These are phyloP conservation scores for Ceratitis capitata DNA, from an alignment of 1,140 invertebrate genomes.

Conservation along the genomic window DNA sequence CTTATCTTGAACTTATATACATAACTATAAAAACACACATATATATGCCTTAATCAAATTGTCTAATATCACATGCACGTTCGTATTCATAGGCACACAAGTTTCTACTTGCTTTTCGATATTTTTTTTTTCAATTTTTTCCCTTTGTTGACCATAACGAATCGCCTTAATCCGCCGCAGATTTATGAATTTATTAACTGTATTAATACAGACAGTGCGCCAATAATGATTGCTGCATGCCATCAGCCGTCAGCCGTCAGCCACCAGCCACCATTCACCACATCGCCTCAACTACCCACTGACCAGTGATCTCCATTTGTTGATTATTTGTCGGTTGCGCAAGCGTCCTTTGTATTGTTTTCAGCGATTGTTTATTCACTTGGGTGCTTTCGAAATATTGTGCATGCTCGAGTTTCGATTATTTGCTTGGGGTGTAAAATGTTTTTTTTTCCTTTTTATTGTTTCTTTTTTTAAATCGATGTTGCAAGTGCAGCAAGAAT, in stretches of 20 bases:
- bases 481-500: background rate
- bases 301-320: background rate
- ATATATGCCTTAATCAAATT: background rate
- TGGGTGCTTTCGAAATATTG: background rate
- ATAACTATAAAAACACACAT: background rate
- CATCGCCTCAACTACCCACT: background rate
- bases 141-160: background rate
- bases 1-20: background rate
- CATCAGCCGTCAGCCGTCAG: too few species aligned
- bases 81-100: background rate
- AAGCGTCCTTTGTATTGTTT: background rate
- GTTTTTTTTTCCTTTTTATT: background rate
- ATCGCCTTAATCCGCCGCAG: background rate
- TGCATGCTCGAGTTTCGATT: background rate
- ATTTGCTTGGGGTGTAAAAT: background rate
- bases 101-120: background rate
- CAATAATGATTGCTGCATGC: background rate
- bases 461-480: background rate
- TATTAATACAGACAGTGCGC: background rate
- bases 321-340: background rate
- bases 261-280: too few species aligned
- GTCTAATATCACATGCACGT: background rate
- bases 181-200: conserved; percentile 22
- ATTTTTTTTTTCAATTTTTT: too few species aligned
- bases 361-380: conserved; percentile 20